Evolutionary conservation across 2,888 invertebrate species (phyloP).

Genomic region (Xanthorhoe spadicearia): DNA sequence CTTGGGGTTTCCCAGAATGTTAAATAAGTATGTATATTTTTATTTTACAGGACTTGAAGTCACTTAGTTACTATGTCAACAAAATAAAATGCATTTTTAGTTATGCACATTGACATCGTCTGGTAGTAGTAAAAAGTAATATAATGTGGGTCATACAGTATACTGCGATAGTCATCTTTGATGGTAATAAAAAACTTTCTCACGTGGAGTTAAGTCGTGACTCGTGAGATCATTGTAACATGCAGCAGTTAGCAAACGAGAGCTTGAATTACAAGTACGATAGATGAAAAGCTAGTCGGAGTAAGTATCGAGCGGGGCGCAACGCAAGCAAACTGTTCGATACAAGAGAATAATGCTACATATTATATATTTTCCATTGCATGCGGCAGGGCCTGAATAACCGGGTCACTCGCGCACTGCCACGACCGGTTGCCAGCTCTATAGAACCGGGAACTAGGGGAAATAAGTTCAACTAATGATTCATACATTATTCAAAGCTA

Average conservation of each 20-base stretch:
- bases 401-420: slow-evolving; percentile 48
- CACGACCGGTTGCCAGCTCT: slow-evolving; percentile 29
- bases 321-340: slow-evolving; percentile 46
- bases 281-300: neutral
- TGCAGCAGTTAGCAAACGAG: neutral
- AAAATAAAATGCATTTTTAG: too few relatives aligned
- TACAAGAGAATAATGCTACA: slow-evolving; percentile 43
- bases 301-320: slow-evolving; percentile 23
- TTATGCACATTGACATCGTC: too few relatives aligned
- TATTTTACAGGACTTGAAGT: too few relatives aligned
- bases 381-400: slow-evolving; percentile 43
- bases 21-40: too few relatives aligned
- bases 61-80: too few relatives aligned
- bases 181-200: too few relatives aligned
- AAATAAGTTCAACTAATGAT: slow-evolving; percentile 8
- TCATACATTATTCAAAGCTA: slow-evolving; percentile 5
- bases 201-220: too few relatives aligned
- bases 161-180: too few relatives aligned
- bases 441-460: neutral
- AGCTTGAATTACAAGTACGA: neutral
- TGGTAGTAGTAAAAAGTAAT: too few relatives aligned
- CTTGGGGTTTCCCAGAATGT: too few relatives aligned
- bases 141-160: too few relatives aligned
- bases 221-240: too few relatives aligned
- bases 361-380: slow-evolving; percentile 35